A percentile compares a stretch with the other conserved stretches of the same genome.
Conservation (phyloP, 2,113 vertebrate genomes). For the Siniperca chuatsi region DNA sequence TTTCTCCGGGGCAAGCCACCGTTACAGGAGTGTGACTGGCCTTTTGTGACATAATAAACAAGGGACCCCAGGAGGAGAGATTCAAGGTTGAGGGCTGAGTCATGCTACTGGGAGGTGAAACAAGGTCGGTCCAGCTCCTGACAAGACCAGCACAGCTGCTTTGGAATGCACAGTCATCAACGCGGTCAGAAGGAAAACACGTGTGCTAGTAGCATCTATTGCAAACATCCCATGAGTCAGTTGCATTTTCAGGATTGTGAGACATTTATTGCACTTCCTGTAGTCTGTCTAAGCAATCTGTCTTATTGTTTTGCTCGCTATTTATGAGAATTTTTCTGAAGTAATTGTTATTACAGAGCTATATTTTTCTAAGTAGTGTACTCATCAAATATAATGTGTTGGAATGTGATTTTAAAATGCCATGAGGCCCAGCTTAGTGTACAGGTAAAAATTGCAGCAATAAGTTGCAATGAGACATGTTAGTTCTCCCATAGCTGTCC, state of each 20-base stretch:
- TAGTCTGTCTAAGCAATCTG: neutral
- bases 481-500: neutral
- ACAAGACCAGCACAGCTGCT: conserved; percentile 44
- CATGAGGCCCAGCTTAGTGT: neutral
- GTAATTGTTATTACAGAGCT: neutral
- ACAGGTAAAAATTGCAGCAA: neutral
- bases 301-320: conserved; percentile 15
- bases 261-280: conserved; percentile 34
- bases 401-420: neutral
- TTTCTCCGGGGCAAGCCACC: conserved; percentile 66
- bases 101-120: conserved; percentile 70
- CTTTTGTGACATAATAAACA: conserved; percentile 80
- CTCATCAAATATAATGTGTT: neutral
- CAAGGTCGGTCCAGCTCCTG: conserved; percentile 60
- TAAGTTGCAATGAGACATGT: neutral
- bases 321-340: neutral
- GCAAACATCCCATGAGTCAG: conserved; percentile 45
- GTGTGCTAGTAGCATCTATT: conserved; percentile 34
- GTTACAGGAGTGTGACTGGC: conserved; percentile 66
- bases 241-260: conserved; percentile 65
- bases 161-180: conserved; percentile 69
- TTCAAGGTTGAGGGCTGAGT: conserved; percentile 61
- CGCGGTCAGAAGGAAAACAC: conserved; percentile 48
- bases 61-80: conserved; percentile 56
- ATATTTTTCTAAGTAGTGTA: neutral